A percentile compares a stretch with the other conserved stretches of the same genome.
phyloP scores from a whole-genome alignment of 1,140 invertebrate species.

The Trinorchestia longiramus region DNA sequence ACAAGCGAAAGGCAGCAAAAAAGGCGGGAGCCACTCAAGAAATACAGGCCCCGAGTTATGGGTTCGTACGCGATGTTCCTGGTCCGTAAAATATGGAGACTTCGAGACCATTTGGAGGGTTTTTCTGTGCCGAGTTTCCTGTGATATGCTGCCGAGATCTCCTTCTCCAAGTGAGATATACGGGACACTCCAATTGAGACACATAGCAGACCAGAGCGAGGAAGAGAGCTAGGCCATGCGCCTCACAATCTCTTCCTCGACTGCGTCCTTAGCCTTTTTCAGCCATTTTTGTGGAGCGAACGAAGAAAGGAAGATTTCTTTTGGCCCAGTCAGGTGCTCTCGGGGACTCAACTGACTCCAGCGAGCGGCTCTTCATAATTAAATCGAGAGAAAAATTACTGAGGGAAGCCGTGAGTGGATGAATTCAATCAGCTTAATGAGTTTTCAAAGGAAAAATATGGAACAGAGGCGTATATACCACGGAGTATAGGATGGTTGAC shows the following conservation, averaged over 20 bases:
- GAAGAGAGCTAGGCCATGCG: not conserved
- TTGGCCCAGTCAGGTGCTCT: not conserved
- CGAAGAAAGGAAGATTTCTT: not conserved
- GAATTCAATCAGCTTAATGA: slow-evolving; percentile 1
- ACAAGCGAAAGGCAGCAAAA: not conserved
- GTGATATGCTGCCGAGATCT: slow-evolving; percentile 31
- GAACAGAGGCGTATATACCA: not conserved
- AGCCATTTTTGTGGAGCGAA: not conserved
- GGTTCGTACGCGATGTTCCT: slow-evolving; percentile 26
- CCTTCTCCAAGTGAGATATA: slow-evolving; percentile 17
- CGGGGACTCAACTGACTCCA: not conserved
- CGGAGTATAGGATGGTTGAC: not conserved
- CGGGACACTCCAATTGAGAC: slow-evolving; percentile 46
- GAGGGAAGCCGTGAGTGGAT: not conserved
- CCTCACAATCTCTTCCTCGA: slow-evolving; percentile 30
- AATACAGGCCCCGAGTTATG: slow-evolving; percentile 36
- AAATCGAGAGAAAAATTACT: slow-evolving; percentile 2
- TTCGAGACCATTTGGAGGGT: slow-evolving; percentile 14
- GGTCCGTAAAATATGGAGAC: slow-evolving; percentile 24
- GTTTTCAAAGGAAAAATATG: not conserved
- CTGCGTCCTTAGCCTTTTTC: not conserved
- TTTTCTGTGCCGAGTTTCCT: slow-evolving; percentile 30
- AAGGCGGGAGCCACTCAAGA: slow-evolving; percentile 28
- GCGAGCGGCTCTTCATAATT: not conserved
- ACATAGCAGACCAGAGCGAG: not conserved